Base-by-base conservation (phyloP, 2,797 vertebrate species). In the Coendou prehensilis region DNA sequence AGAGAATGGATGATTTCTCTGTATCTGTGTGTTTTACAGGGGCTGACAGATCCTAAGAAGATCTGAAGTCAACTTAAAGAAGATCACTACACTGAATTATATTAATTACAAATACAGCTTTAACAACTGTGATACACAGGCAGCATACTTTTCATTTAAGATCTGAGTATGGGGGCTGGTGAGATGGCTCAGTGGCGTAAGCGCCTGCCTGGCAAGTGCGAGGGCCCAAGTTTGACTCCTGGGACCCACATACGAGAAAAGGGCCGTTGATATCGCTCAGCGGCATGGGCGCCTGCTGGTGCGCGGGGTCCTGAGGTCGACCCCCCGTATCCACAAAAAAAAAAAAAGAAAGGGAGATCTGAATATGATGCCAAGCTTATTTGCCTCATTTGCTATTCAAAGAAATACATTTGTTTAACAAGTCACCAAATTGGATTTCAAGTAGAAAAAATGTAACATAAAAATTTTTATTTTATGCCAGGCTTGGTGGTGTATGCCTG, bases 1-100 rank as follows among this genome's bases (percentile, higher is more conserved):
- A 92, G 23, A 94, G 30, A 41, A 63, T 73, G 28, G 47, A 76
- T 61, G 22, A 50, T 88, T 87, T 84, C 10, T 78, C 20, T 47
- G 3, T 92, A 18, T 47, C 28, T 83, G 26, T 89, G 6, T 80
- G 50, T 94, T 96, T 94, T 59, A 79, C 1, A 61, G 56, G 89
- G 13, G 9, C 33, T 56, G 22, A 52, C 20, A 81, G 41, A 14
- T 28, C 57, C 18, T n/a, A 50, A 47, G 73, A 63, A 9, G 2
- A 57, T 28, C 8, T 86, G 69, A 88, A 15, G 0, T 33, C 22
- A 71, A 73, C 63, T 28, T 8, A 37, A 83, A 22, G 28, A 89
- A 7, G 10, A 84, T n/a, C 26, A 63, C 47, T 73, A 81, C 33
- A 28, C 52, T 37, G 33, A 76, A 52, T 78, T 57, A 73, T 5